A percentile compares a stretch with the other conserved stretches of the same genome.
Evolutionary conservation across 2,113 vertebrate species (phyloP).

Genomic region (Anolis carolinensis): DNA sequence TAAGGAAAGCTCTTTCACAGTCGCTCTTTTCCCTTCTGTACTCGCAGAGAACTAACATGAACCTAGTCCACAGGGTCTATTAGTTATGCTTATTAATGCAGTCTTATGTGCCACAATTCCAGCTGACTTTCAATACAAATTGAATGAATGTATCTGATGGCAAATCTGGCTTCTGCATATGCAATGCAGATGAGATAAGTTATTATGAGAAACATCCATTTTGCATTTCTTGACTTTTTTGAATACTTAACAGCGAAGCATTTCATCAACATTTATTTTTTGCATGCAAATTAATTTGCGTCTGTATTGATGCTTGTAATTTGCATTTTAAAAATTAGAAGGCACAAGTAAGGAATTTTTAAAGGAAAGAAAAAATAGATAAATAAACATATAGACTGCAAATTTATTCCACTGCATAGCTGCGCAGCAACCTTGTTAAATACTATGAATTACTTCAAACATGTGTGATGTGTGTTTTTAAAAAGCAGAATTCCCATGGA

Average conservation of each 20-base stretch:
- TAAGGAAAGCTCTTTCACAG: conserved; percentile 1
- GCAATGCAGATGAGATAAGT: conserved; percentile 31
- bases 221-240: conserved; percentile 42
- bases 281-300: conserved; percentile 38
- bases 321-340: conserved; percentile 29
- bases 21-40: background rate
- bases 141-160: conserved; percentile 34
- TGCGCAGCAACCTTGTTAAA: conserved; percentile 22
- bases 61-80: background rate
- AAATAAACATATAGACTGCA: conserved; percentile 6
- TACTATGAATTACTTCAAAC: conserved; percentile 5
- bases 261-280: conserved; percentile 31
- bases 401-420: background rate
- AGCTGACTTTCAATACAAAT: conserved; percentile 32
- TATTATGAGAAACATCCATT: conserved; percentile 38
- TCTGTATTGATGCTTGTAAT: conserved; percentile 14
- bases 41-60: background rate
- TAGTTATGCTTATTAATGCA: conserved; percentile 10
- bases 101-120: conserved; percentile 8
- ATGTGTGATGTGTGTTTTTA: background rate
- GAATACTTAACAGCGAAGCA: conserved; percentile 30
- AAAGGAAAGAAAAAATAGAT: conserved; percentile 12
- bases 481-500: background rate
- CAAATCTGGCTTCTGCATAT: conserved; percentile 34
- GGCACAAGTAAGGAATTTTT: conserved; percentile 17